Evolutionary conservation across 2,888 invertebrate genomes (phyloP).

Genomic region (Quadroppia sp.): DNA sequence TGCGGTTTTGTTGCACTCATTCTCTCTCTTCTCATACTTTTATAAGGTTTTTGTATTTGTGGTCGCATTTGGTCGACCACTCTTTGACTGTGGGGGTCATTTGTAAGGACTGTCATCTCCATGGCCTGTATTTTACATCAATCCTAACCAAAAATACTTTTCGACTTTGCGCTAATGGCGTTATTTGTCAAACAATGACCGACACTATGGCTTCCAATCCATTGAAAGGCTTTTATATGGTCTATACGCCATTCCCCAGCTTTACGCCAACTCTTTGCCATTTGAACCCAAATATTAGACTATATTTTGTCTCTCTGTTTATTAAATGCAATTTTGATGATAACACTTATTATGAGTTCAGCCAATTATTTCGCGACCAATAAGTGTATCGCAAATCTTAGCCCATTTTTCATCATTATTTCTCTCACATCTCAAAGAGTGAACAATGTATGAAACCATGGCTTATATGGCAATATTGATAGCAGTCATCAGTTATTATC

Average conservation of each 20-base stretch:
- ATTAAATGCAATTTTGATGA: no score
- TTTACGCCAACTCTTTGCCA: no score
- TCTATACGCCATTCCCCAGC: not conserved
- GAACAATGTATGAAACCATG: no score
- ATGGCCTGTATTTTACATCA: slow-evolving; percentile 30
- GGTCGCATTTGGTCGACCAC: not conserved
- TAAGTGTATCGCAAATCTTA: no score
- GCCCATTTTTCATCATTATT: no score
- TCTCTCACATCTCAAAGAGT: no score
- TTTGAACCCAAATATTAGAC: no score
- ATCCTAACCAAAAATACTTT: slow-evolving; percentile 8
- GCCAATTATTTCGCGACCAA: no score
- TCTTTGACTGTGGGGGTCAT: not conserved
- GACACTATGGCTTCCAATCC: not conserved
- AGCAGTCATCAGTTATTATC: no score
- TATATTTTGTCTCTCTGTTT: no score
- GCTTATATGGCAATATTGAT: no score
- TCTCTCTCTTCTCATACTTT: not conserved
- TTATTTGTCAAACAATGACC: slow-evolving; percentile 22
- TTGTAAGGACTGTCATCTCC: slow-evolving; percentile 25
- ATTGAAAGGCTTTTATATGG: not conserved
- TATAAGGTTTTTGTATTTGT: not conserved
- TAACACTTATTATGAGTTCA: no score
- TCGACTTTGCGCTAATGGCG: slow-evolving; percentile 1
- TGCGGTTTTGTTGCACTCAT: slow-evolving; percentile 5